These are phyloP conservation scores for Anhinga anhinga DNA, from an alignment of 2,113 vertebrate genomes.

Conservation along the genomic window DNA sequence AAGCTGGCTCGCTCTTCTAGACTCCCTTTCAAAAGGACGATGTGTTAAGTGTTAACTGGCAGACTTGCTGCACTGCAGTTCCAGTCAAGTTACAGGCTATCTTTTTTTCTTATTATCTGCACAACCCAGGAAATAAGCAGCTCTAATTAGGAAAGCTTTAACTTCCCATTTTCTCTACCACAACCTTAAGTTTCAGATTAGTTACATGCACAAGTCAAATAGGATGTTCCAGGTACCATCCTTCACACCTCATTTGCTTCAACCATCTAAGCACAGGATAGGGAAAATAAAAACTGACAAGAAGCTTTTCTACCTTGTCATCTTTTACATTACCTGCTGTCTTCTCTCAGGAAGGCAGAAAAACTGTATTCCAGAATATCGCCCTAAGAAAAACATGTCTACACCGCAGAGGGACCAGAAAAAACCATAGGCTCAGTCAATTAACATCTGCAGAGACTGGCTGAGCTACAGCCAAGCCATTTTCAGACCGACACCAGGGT, in stretches of 20 bases:
- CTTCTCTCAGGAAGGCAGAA: not conserved
- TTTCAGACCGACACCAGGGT: not conserved
- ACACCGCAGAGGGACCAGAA: not conserved
- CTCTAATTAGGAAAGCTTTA: not conserved
- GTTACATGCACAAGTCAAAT: not conserved
- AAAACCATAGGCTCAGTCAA: not conserved
- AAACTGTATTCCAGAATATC: not conserved
- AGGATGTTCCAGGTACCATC: accelerated
- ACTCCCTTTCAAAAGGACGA: not conserved
- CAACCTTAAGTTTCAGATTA: not conserved
- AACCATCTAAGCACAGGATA: not conserved
- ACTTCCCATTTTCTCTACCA: not conserved
- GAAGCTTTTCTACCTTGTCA: not conserved
- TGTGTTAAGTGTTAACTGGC: not conserved
- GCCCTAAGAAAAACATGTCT: not conserved
- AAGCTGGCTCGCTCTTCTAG: not conserved
- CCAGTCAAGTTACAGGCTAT: not conserved
- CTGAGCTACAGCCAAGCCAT: not conserved
- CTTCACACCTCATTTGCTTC: not conserved
- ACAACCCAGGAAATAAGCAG: not conserved
- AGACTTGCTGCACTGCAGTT: conserved; percentile 51
- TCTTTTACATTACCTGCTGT: not conserved
- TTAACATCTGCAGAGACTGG: not conserved
- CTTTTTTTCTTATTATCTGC: not conserved
- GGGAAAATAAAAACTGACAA: not conserved